These are phyloP conservation scores for Plumapathes pennacea DNA, from an alignment of 92 coral and sea anemone genomes.

Conservation along the genomic window DNA sequence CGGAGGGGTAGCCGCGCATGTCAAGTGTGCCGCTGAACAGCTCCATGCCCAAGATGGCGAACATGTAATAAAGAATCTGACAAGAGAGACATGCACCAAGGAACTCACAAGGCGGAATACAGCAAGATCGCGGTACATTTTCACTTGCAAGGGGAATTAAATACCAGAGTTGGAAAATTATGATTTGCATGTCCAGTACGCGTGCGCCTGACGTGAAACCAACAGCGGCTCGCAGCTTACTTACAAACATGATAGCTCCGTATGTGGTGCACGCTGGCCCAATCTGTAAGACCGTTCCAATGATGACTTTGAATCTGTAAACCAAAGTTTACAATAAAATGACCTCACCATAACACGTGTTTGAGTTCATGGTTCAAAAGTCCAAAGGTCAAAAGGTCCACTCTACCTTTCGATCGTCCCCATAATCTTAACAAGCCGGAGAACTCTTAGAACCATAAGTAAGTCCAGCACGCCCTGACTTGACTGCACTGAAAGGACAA, in stretches of 20 bases:
- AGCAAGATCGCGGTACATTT: no score
- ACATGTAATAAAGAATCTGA: conserved; percentile 82
- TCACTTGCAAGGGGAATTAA: no score
- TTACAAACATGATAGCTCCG: conserved; percentile 90
- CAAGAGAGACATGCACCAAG: not conserved
- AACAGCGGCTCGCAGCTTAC: no score
- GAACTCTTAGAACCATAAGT: conserved; percentile 93
- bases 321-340: not conserved
- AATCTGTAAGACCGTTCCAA: conserved; percentile 92
- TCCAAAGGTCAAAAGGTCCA: not conserved
- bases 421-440: conserved; percentile 84
- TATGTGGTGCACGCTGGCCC: conserved; percentile 91
- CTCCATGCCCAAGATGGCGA: conserved; percentile 92
- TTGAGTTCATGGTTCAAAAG: not conserved
- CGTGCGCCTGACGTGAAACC: not conserved
- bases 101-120: no score
- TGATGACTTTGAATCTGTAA: conserved; percentile 82
- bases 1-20: conserved; percentile 57
- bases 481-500: conserved; percentile 63
- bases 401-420: conserved; percentile 77
- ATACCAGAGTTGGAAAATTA: no score
- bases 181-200: no score
- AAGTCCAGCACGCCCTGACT: conserved; percentile 89
- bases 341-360: not conserved
- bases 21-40: conserved; percentile 65